Base-by-base conservation (phyloP, 1,140 invertebrate species). In the Macrosteles quadrilineatus region DNA sequence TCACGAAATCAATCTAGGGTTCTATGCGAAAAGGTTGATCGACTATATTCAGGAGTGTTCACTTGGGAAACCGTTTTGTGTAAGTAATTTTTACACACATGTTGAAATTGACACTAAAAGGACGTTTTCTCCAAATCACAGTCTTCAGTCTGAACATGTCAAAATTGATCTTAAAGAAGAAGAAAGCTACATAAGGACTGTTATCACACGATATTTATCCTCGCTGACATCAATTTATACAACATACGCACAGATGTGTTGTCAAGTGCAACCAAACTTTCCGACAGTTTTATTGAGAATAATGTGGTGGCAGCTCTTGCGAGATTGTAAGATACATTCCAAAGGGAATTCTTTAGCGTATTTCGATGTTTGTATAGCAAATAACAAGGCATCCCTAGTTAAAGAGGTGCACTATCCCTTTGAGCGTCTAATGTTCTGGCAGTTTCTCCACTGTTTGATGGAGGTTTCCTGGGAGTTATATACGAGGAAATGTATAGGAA, bases 381-480 rank as follows among this genome's bases (percentile, higher is more conserved):
- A 67, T 29, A 75, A 77, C 31, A 32, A 71, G 50, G 68, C 23
- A 1, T 62, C 81, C 73, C 74, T 81, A 1, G 74, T 84, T 1
- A 80, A 80, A 69, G 76, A 75, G 14, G 73, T 78, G 0, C 82
- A 85, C 71, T 67, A 83, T 74, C 86, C 86, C 0, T 87, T 86
- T 74, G 85, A 86, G 71, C 80, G 79, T 70, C 83, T 87, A 70
- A 84, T 86, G 75, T 85, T 84, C 76, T 87, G 84, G 84, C 85
- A 87, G 76, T 86, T 85, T 77, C 63, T 86, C 14, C 83, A 85
- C 63, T 81, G 81, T 6, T 68, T 87, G 1, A 76, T 87, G 32
- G 78, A 82, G 50, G 76, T 84, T 19, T 80, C 83, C 1, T 84
- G 79, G 73, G 78, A 80, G 66, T 68, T 84, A 12, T 85, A 84